Evolutionary conservation across 2,113 vertebrate species (phyloP).

Genomic region (Poeciliopsis prolifica): DNA sequence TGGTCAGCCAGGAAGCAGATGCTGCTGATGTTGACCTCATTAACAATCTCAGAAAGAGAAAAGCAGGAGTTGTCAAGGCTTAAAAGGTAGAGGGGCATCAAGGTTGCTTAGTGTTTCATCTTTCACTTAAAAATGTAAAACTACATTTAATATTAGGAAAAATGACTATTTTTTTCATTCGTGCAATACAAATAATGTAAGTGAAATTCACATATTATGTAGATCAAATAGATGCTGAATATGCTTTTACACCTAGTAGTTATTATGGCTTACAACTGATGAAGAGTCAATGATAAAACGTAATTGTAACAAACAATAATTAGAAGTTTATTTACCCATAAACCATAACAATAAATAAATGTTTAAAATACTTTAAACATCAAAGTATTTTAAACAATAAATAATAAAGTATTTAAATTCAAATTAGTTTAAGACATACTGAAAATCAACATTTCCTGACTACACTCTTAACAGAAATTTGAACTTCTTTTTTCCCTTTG

Average conservation of each 20-base stretch:
- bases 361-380: neutral
- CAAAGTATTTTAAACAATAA: too few species aligned
- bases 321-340: too few species aligned
- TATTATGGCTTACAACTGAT: neutral
- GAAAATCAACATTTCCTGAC: neutral
- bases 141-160: too few species aligned
- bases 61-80: conserved; percentile 52
- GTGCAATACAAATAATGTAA: neutral
- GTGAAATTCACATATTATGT: neutral
- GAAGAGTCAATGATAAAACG: neutral
- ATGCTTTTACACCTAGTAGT: neutral
- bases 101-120: neutral
- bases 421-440: neutral
- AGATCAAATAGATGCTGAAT: neutral
- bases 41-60: conserved; percentile 38
- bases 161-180: too few species aligned
- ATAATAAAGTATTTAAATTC: too few species aligned
- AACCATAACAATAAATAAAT: neutral
- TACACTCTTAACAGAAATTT: neutral
- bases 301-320: neutral
- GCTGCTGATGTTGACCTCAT: conserved; percentile 40
- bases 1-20: conserved; percentile 48
- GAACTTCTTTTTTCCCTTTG: neutral
- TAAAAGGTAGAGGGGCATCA: conserved; percentile 11
- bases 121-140: too few species aligned